Evolutionary conservation across 2,113 vertebrate species (phyloP).

Genomic region (cattle (Bos taurus)): DNA sequence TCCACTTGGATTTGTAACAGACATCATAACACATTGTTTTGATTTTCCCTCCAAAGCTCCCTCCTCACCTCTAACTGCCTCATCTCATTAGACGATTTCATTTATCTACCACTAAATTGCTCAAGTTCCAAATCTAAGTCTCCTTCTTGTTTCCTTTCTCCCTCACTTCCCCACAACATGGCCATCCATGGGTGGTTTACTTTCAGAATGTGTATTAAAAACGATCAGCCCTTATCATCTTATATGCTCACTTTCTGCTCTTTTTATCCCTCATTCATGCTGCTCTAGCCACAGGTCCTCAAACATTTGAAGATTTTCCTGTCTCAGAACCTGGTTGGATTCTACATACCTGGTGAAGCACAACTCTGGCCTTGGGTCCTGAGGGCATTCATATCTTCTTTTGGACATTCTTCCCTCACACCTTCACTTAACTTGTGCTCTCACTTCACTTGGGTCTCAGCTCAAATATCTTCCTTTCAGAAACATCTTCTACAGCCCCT

Average conservation of each 20-base stretch:
- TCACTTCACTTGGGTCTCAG: neutral
- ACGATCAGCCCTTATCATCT: neutral
- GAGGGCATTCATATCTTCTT: neutral
- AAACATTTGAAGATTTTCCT: neutral
- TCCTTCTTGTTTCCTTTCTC: neutral
- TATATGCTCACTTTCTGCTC: neutral
- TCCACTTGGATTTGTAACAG: neutral
- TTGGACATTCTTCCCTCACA: neutral
- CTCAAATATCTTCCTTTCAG: neutral
- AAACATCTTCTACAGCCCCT: neutral
- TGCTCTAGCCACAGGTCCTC: neutral
- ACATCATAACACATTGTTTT: neutral
- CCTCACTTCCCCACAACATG: neutral
- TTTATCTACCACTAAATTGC: neutral
- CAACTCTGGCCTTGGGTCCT: neutral
- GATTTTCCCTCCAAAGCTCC: neutral
- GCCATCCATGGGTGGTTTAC: neutral
- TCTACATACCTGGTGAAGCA: neutral
- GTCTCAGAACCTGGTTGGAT: neutral
- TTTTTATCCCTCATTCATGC: neutral
- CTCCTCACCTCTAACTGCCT: neutral
- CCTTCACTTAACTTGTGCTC: neutral
- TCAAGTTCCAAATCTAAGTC: neutral
- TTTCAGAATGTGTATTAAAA: neutral
- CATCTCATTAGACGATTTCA: neutral